These are phyloP conservation scores for Papilio helenus DNA, from an alignment of 1,140 invertebrate species.

Conservation along the genomic window DNA sequence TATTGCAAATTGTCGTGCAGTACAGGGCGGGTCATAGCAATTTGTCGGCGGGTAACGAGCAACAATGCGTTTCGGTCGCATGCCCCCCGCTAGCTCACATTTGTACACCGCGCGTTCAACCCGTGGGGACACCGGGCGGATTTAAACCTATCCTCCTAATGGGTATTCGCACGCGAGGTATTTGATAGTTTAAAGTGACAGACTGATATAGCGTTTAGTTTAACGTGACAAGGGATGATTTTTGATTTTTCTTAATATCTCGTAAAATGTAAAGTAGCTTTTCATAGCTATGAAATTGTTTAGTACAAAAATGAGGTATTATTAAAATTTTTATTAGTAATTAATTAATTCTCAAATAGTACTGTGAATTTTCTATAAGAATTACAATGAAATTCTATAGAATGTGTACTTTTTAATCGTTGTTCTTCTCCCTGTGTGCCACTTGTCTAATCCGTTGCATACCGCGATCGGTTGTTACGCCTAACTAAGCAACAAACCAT, in stretches of 20 bases:
- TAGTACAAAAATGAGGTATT: no score
- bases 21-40: constrained; percentile 50
- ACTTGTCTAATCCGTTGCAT: constrained; percentile 46
- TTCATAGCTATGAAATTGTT: no score
- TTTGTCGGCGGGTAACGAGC: constrained; percentile 72
- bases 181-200: constrained; percentile 6
- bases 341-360: no score
- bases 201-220: not conserved
- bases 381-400: no score
- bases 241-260: not conserved
- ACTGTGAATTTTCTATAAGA: not conserved
- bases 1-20: constrained; percentile 33
- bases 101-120: constrained; percentile 55
- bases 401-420: not conserved
- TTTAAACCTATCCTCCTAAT: constrained; percentile 31
- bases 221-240: not conserved
- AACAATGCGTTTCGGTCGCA: constrained; percentile 71
- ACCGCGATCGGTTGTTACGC: constrained; percentile 54
- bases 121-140: not conserved
- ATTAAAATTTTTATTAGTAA: no score
- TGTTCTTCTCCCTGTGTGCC: constrained; percentile 41
- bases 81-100: constrained; percentile 68
- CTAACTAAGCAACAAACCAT: constrained; percentile 75
- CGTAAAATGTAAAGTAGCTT: no score
- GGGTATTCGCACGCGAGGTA: constrained; percentile 4